Percentiles rank a stretch among this genome's conserved stretches.
These are phyloP conservation scores for Thymelicus sylvestris DNA, from an alignment of 2,888 invertebrate genomes.

Conservation along the genomic window DNA sequence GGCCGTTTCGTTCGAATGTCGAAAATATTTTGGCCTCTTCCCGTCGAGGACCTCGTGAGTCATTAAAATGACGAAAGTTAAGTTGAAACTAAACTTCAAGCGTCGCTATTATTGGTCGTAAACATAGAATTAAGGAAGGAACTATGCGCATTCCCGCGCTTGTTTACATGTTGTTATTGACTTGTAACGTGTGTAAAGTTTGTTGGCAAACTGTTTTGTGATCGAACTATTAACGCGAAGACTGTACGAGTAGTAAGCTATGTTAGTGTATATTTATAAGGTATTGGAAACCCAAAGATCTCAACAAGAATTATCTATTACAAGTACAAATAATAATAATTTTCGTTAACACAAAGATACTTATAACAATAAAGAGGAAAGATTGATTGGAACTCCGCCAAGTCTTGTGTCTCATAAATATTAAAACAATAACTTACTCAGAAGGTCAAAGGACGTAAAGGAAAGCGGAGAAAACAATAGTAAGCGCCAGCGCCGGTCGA, in stretches of 20 bases:
- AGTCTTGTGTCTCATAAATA: slow-evolving; percentile 46
- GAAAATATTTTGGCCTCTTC: slow-evolving; percentile 57
- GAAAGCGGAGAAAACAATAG: slow-evolving; percentile 39
- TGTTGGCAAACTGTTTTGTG: slow-evolving; percentile 32
- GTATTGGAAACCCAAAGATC: slow-evolving; percentile 39
- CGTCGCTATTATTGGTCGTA: slow-evolving; percentile 56
- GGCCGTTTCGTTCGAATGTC: slow-evolving; percentile 54
- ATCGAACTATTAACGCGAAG: slow-evolving; percentile 22
- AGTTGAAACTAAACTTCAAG: slow-evolving; percentile 73
- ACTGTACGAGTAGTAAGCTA: slow-evolving; percentile 21
- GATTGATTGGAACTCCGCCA: slow-evolving; percentile 55
- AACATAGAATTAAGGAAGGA: slow-evolving; percentile 59
- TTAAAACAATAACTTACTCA: slow-evolving; percentile 52
- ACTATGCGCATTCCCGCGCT: slow-evolving; percentile 56
- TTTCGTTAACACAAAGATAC: slow-evolving; percentile 34
- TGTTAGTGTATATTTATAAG: slow-evolving; percentile 7
- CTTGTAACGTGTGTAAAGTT: slow-evolving; percentile 37
- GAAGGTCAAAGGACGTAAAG: slow-evolving; percentile 42
- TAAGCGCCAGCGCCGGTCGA: slow-evolving; percentile 17
- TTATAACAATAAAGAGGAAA: slow-evolving; percentile 50
- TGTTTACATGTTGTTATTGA: slow-evolving; percentile 42
- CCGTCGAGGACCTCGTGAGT: slow-evolving; percentile 65
- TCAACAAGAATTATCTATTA: slow-evolving; percentile 29
- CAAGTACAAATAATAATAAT: slow-evolving; percentile 19
- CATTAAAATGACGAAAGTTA: slow-evolving; percentile 84